Base-by-base conservation (phyloP, 2,888 invertebrate species). In the Mythimna impura region DNA sequence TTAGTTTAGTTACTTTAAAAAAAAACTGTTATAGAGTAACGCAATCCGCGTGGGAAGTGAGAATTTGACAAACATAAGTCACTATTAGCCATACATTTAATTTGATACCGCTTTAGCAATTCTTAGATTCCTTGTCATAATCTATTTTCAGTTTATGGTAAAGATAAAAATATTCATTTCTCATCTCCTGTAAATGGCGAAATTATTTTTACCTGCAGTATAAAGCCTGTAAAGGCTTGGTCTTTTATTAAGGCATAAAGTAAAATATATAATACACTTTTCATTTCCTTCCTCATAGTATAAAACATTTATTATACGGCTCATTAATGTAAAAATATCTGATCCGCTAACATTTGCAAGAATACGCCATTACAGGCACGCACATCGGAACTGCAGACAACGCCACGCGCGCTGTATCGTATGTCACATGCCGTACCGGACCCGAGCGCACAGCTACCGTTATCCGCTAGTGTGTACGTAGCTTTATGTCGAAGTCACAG, bases 331-430 rank as follows among this genome's bases (percentile, higher is more conserved):
- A 47, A 72, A 69, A 80, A 70, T 68, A 80, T 9, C n/a, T 47
- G 30, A 30, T 71, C 58, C 17, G 40, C 55, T 55, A 54, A 58
- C 58, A 84, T 84, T 84, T 76, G 78, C 82, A 84, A 80, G 58
- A 77, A 84, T 75, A 84, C 69, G 43, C 75, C 60, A 84, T 84
- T 76, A 84, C 43, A 55, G 54, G 69, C 80, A 80, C 76, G 77
- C 76, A 78, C 58, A 63, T 71, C 54, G 64, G 30, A 34, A 62
- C 62, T 20, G 36, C 36, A 60, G 52, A 67, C 30, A 54, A 58
- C 9, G 52, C 55, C 57, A 52, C 36, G 66, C 43, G 36, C 36
- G 36, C 34, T 25, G 52, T 25, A 22, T 57, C 34, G 52, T 47
- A 55, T 65, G 57, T 22, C 54, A 22, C 25, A 20, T 65, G n/a